A percentile compares a stretch with the other conserved stretches of the same genome.
Evolutionary conservation across 1,140 invertebrate species (phyloP).

Genomic region (Aphelenchoides fujianensis): DNA sequence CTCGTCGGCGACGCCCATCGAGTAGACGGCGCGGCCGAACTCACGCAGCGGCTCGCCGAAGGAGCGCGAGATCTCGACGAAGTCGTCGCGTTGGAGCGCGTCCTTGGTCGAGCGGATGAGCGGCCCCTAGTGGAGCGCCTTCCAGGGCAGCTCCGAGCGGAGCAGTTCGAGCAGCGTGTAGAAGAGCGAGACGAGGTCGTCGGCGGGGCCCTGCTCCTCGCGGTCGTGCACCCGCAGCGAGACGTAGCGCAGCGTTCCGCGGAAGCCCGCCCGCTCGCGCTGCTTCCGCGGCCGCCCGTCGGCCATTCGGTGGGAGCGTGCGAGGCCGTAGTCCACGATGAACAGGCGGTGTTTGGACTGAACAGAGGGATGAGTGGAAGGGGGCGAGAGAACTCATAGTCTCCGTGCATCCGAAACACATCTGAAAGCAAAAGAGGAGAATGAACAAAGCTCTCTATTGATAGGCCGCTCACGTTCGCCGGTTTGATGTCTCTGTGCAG

Average conservation of each 20-base stretch:
- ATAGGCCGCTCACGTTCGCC: conserved; percentile 41
- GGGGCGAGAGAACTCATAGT: neutral
- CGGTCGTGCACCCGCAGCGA: conserved; percentile 99
- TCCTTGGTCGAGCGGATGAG: conserved; percentile 40
- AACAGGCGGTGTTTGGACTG: conserved; percentile 47
- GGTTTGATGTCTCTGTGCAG: conserved; percentile 97
- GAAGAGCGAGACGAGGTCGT: conserved; percentile 26
- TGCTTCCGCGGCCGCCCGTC: conserved; percentile 88
- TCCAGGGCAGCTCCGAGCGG: conserved; percentile 25
- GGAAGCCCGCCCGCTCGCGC: conserved; percentile 91
- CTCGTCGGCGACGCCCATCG: conserved; percentile 34
- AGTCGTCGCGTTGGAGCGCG: conserved; percentile 32
- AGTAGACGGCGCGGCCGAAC: conserved; percentile 33
- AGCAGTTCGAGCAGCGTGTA: conserved; percentile 33
- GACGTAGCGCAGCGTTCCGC: conserved; percentile 95
- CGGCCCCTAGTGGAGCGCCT: conserved; percentile 25
- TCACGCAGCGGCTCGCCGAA: conserved; percentile 35
- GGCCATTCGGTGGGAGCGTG: conserved; percentile 82
- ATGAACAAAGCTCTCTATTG: conserved; percentile 2
- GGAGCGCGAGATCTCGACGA: conserved; percentile 28
- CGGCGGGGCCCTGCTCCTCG: conserved; percentile 66
- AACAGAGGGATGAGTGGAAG: neutral
- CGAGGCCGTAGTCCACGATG: conserved; percentile 93
- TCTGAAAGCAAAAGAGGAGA: conserved; percentile 20
- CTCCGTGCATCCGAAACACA: conserved; percentile 48